A percentile compares a stretch with the other conserved stretches of the same genome.
Evolutionary conservation across 2,797 vertebrate genomes (phyloP).

Genomic region (Petrocephalus sullivani): DNA sequence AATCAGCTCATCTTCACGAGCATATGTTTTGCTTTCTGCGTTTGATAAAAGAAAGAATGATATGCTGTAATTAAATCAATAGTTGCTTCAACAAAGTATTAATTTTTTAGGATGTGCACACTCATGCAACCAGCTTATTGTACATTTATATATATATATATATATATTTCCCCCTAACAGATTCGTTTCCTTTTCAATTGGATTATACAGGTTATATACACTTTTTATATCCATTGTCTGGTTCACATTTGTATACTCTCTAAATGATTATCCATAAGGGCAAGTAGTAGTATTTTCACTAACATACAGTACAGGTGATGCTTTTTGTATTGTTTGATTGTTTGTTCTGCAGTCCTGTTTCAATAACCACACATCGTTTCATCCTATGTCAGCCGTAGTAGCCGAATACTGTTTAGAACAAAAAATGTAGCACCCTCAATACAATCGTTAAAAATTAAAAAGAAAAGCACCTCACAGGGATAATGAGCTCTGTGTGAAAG

Average conservation of each 20-base stretch:
- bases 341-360: neutral
- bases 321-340: neutral
- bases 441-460: conserved; percentile 12
- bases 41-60: neutral
- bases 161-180: too few relatives aligned
- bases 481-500: conserved; percentile 26
- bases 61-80: too few relatives aligned
- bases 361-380: neutral
- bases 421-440: conserved; percentile 25
- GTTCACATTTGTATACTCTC: neutral
- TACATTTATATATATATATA: too few relatives aligned
- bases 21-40: neutral
- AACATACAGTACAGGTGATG: neutral
- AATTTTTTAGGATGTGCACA: too few relatives aligned
- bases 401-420: conserved; percentile 33
- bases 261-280: neutral
- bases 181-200: too few relatives aligned
- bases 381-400: conserved; percentile 8
- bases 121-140: too few relatives aligned
- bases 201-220: too few relatives aligned
- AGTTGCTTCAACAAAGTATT: too few relatives aligned
- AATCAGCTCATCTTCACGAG: neutral
- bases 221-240: neutral
- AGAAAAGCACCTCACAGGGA: conserved; percentile 17
- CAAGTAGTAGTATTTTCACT: neutral